Base-by-base conservation (phyloP, 2,888 invertebrate genomes). In the Clostera curtula region DNA sequence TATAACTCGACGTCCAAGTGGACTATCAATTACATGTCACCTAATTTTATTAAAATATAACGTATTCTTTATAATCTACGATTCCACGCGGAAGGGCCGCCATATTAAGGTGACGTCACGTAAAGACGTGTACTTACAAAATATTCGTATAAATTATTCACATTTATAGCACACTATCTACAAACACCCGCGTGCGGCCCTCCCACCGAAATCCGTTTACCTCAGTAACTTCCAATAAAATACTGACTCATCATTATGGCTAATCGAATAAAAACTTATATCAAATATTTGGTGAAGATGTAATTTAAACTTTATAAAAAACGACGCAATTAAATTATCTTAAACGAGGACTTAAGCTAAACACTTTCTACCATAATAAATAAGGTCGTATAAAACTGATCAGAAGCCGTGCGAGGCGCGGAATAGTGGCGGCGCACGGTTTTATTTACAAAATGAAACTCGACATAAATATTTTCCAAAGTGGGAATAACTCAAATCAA, bases 91-190 rank as follows among this genome's bases (percentile, higher is more conserved):
- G 66, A 62, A 73, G 77, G 75, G 77, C 74, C 79, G 65, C 31
- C 59, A 58, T 56, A 59, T 62, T 55, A 64, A 68, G n/a, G 73
- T 73, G 70, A 69, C 65, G 71, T 79, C 79, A 74, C 71, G 79
- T 82, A 79, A 80, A 82, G 79, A 79, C 75, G 82, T 70, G 77
- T 71, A 79, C 82, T 80, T 80, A 83, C 76, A 82, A 74, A 75
- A 75, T 80, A 82, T 70, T 83, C 79, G 80, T 82, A 80, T 80
- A 82, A 82, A 82, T 80, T 82, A 82, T 82, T 79, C 80, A 82
- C 82, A 80, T 77, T 77, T 79, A 80, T 79, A 79, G 82, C 79
- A 80, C 74, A 80, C 73, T 83, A 83, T 80, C 80, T 80, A 82
- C 80, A 80, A 63, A 74, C 75, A 79, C 67, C 71, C 77, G 68